Evolutionary conservation across 2,888 invertebrate species (phyloP).

Genomic region (Homarus gammarus): DNA sequence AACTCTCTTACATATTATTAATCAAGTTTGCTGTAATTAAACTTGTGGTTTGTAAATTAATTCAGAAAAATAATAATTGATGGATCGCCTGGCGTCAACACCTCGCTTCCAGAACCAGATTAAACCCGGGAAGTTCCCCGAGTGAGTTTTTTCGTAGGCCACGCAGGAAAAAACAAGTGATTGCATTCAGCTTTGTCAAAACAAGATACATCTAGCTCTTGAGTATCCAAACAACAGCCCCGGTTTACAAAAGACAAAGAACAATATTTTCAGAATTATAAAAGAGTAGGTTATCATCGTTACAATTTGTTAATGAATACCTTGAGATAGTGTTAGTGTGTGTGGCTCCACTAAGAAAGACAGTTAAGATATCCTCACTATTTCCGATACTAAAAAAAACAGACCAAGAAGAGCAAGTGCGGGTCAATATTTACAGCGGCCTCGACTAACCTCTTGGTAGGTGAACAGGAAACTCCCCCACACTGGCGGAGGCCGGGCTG

Average conservation of each 20-base stretch:
- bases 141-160: conserved; percentile 45
- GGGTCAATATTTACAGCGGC: conserved; percentile 3
- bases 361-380: too few relatives aligned
- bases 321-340: too few relatives aligned
- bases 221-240: neutral
- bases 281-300: too few relatives aligned
- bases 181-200: neutral
- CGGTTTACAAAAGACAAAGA: too few relatives aligned
- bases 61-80: neutral
- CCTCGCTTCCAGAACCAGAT: conserved; percentile 38
- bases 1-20: too few relatives aligned
- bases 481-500: neutral
- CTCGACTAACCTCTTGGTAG: neutral
- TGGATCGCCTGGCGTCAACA: neutral
- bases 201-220: neutral
- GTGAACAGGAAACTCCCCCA: neutral
- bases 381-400: too few relatives aligned
- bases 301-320: too few relatives aligned
- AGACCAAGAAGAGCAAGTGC: too few relatives aligned
- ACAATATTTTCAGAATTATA: too few relatives aligned
- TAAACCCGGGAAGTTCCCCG: conserved; percentile 41
- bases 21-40: too few relatives aligned
- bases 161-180: conserved; percentile 13
- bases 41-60: too few relatives aligned
- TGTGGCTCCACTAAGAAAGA: too few relatives aligned